A percentile compares a stretch with the other conserved stretches of the same genome.
These are phyloP conservation scores for Stylophora pistillata DNA, from an alignment of 64 coral and sea anemone genomes.

Conservation along the genomic window DNA sequence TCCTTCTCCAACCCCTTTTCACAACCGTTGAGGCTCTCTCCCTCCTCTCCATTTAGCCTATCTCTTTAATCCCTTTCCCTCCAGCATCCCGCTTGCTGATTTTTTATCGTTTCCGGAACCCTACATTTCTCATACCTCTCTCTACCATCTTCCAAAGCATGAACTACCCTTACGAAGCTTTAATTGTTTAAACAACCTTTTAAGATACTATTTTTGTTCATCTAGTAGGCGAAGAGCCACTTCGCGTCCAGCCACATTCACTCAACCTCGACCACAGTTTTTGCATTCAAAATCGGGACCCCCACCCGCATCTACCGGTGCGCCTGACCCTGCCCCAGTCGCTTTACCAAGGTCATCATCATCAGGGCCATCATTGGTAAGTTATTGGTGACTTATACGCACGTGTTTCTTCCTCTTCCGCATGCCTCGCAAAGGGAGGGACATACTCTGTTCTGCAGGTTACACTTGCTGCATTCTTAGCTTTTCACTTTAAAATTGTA, in stretches of 20 bases:
- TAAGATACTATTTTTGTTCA: background rate
- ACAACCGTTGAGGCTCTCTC: background rate
- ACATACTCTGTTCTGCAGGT: too few relatives aligned
- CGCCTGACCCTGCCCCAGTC: background rate
- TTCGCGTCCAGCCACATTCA: background rate
- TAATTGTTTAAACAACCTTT: background rate
- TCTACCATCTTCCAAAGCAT: too few relatives aligned
- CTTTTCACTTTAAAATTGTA: background rate
- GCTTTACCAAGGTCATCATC: background rate
- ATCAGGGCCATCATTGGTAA: background rate
- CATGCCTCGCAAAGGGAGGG: too few relatives aligned
- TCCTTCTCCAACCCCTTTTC: background rate
- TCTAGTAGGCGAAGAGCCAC: background rate
- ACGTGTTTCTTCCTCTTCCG: background rate
- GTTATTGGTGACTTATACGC: background rate
- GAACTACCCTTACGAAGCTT: too few relatives aligned
- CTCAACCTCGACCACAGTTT: background rate
- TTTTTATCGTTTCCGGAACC: too few relatives aligned
- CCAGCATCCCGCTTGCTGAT: too few relatives aligned
- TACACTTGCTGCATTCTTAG: background rate
- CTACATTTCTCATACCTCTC: too few relatives aligned
- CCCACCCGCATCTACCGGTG: background rate
- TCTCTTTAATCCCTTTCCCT: too few relatives aligned
- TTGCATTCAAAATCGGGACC: background rate
- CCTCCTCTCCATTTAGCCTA: background rate